A percentile compares a stretch with the other conserved stretches of the same genome.
These are phyloP conservation scores for Cepphus grylle DNA, from an alignment of 2,113 vertebrate species.

Conservation along the genomic window DNA sequence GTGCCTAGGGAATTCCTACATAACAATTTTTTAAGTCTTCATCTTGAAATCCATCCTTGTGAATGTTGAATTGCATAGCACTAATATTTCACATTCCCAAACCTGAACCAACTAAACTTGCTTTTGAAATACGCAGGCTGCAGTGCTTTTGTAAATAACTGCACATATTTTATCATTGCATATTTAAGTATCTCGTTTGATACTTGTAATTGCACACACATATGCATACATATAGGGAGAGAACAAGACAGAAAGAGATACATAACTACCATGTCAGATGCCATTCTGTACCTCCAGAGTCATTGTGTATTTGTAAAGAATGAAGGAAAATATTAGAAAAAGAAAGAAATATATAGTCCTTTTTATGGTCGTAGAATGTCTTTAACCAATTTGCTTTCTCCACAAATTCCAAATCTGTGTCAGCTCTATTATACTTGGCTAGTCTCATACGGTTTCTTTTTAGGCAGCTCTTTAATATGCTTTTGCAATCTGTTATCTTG, in stretches of 20 bases:
- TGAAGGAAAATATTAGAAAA: not conserved
- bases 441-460: not conserved
- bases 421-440: not conserved
- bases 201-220: not conserved
- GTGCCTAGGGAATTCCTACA: not conserved
- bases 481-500: constrained; percentile 13
- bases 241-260: not conserved
- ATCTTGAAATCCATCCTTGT: not conserved
- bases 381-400: not conserved
- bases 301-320: not conserved
- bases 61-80: not conserved
- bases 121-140: not conserved
- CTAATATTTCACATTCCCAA: not conserved
- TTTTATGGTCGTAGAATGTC: not conserved
- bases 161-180: not conserved
- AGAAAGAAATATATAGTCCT: not conserved
- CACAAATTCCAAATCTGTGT: not conserved
- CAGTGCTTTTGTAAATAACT: not conserved
- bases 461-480: not conserved
- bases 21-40: not conserved
- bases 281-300: not conserved
- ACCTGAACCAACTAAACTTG: not conserved
- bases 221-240: fast-evolving
- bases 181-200: not conserved
- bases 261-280: not conserved